Base-by-base conservation (phyloP, 53 echinoderm and acorn worm genomes). In the Holothuria leucospilota region DNA sequence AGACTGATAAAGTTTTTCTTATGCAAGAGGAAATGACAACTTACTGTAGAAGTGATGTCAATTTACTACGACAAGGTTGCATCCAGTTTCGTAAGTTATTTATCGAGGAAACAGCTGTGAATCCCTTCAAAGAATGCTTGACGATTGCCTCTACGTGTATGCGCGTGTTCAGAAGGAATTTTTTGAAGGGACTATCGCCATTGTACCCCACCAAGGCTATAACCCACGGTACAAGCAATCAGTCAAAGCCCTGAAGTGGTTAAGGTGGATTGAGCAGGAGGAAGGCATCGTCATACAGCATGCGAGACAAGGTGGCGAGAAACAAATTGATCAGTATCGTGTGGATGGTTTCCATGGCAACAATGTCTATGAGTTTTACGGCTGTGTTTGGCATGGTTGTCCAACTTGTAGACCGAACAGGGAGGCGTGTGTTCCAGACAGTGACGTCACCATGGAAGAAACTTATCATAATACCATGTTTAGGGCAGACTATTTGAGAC, bases 111-210 rank as follows among this genome's bases (percentile, higher is more conserved):
- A n/a, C n/a, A n/a, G n/a, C n/a, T n/a, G n/a, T n/a, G n/a, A n/a
- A n/a, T n/a, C n/a, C n/a, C n/a, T n/a, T n/a, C n/a, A n/a, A n/a
- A n/a, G n/a, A n/a, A n/a, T n/a, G n/a, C n/a, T n/a, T n/a, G n/a
- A n/a, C n/a, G n/a, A 94, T 92, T 49, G 92, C 94, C 5, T 84
- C 85, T 13, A 85, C 86, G 20, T 69, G 68, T 18, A 20, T 71
- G 40, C 71, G 40, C 5, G 82, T 88, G 25, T 88, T 61, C 62
- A 59, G 82, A 30, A 70, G 63, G 6, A 82, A 82, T 18, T 88
- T 82, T 60, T 20, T 88, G 28, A 70, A 13, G 41, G 69, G 24
- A 71, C n/a, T n/a, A n/a, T n/a, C n/a, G n/a, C n/a, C n/a, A n/a
- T n/a, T n/a, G n/a, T n/a, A n/a, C n/a, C n/a, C 82, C 13, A 88